Evolutionary conservation across 2,888 invertebrate species (phyloP).

Genomic region (Calameuta idolon): DNA sequence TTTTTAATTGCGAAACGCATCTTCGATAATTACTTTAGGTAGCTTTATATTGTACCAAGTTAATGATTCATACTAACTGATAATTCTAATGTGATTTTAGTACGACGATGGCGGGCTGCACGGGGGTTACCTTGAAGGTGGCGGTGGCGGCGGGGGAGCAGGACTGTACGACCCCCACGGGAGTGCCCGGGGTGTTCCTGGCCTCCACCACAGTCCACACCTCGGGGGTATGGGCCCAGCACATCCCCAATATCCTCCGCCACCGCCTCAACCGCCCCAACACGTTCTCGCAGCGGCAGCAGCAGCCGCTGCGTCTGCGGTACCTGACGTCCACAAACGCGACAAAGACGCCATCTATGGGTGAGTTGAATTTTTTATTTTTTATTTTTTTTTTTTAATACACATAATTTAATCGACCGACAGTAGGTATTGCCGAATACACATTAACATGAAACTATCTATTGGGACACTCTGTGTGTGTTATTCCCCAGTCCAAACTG

Average conservation of each 20-base stretch:
- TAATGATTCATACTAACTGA: not conserved
- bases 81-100: conserved; percentile 68
- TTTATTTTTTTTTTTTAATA: not conserved
- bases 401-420: not conserved
- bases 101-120: conserved; percentile 93
- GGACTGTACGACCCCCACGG: conserved; percentile 83
- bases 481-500: not conserved
- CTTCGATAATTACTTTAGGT: not conserved
- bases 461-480: not conserved
- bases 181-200: conserved; percentile 72
- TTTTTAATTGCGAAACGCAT: not conserved
- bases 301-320: conserved; percentile 69
- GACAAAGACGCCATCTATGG: conserved; percentile 99
- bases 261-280: conserved; percentile 71
- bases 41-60: not conserved
- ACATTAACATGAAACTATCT: not conserved
- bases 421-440: not conserved
- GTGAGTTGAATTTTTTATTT: conserved; percentile 74
- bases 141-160: conserved; percentile 73
- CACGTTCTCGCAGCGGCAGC: conserved; percentile 85
- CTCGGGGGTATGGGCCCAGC: conserved; percentile 70
- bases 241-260: conserved; percentile 83
- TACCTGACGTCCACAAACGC: conserved; percentile 94
- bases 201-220: conserved; percentile 72
- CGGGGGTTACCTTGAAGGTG: conserved; percentile 89